Evolutionary conservation across 2,113 vertebrate species (phyloP).

Genomic region (Chaetops frenatus): DNA sequence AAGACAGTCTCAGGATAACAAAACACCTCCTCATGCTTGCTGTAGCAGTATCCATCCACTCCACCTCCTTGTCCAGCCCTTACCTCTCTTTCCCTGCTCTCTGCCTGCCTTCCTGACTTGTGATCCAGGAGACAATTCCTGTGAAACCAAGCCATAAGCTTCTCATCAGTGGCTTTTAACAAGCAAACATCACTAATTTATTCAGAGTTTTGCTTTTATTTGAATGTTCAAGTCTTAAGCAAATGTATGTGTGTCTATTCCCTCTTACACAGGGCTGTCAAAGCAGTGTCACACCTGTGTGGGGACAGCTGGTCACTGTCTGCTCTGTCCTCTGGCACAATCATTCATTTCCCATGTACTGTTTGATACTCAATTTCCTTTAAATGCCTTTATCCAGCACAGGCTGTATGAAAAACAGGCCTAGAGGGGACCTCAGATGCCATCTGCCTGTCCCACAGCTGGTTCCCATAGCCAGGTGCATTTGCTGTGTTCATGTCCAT

Average conservation of each 20-base stretch:
- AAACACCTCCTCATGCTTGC: fast-evolving
- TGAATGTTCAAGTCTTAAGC: neutral
- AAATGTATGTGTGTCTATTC: neutral
- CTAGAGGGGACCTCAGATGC: neutral
- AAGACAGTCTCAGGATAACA: neutral
- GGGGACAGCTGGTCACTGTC: neutral
- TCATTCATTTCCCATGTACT: neutral
- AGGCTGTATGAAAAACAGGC: neutral
- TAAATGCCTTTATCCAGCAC: neutral
- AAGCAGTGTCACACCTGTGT: fast-evolving
- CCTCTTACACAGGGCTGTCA: neutral
- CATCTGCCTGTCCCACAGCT: neutral
- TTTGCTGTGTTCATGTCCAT: neutral
- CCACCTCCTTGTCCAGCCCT: neutral
- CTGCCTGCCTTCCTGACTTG: fast-evolving
- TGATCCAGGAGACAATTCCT: neutral
- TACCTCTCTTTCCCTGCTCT: neutral
- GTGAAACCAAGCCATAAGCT: neutral
- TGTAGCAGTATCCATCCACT: neutral
- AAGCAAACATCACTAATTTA: neutral
- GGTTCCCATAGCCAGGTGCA: neutral
- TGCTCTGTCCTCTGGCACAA: neutral
- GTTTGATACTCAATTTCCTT: neutral
- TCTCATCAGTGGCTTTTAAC: neutral
- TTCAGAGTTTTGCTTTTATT: neutral